These are phyloP conservation scores for Brenthis hecate DNA, from an alignment of 2,888 invertebrate species.

Conservation along the genomic window DNA sequence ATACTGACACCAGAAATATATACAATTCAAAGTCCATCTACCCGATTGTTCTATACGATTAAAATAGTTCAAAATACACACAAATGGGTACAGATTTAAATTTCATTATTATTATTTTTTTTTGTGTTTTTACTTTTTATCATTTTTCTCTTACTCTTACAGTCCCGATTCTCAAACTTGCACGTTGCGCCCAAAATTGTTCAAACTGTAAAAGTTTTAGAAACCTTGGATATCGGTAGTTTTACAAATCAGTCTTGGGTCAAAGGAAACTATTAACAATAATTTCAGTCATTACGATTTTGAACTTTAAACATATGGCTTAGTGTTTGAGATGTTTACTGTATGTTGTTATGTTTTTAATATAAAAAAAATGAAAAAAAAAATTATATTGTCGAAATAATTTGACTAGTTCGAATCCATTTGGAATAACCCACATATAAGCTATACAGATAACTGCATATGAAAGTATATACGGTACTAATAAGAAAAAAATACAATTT, in stretches of 20 bases:
- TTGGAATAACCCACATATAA: too few relatives aligned
- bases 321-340: conserved; percentile 9
- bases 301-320: conserved; percentile 28
- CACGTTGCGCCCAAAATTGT: conserved; percentile 19
- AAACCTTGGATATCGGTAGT: conserved; percentile 39
- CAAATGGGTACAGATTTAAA: conserved; percentile 11
- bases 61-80: conserved; percentile 48
- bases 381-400: not conserved
- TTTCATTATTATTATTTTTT: conserved; percentile 12
- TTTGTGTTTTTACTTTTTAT: conserved; percentile 14
- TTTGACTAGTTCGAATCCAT: too few relatives aligned
- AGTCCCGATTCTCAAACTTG: conserved; percentile 44
- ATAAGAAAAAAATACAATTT: too few relatives aligned
- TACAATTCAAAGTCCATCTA: conserved; percentile 10
- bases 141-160: conserved; percentile 38
- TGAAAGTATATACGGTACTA: too few relatives aligned
- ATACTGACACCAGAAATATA: conserved; percentile 15
- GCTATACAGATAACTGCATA: too few relatives aligned
- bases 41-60: conserved; percentile 25
- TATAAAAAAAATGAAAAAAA: not conserved
- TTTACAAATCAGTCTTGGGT: conserved; percentile 69
- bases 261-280: conserved; percentile 64
- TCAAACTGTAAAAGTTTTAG: conserved; percentile 38
- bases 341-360: conserved; percentile 15
- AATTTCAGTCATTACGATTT: conserved; percentile 34